Evolutionary conservation across 2,113 vertebrate species (phyloP), one percentile per base, ranked within the genome.

Genomic region (Hiodon alosoides): DNA sequence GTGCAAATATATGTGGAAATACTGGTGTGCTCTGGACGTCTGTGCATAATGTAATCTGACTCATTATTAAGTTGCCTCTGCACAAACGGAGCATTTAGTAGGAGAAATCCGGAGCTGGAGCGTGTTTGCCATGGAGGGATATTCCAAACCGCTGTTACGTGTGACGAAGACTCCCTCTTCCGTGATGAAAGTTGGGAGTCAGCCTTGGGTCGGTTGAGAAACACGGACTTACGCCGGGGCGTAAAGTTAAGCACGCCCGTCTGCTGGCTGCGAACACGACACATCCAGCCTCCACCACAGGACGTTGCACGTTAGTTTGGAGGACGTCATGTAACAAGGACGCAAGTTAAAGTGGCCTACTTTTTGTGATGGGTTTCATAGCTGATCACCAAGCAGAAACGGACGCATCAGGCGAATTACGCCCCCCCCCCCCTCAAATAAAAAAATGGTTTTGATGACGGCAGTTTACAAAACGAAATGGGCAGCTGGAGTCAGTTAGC

Each of bases 401-500:
- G 81, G 77, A 83, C 77, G 83, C 80, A 80, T 80, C 78, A 82
- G 80, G 78, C 83, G 81, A 75, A 77, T 77, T 59, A 50, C 62
- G 75, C 74, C 70, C 57, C 78, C 67, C 76, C 62, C 73, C 74
- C 70, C 57, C 78, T 65, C 76, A 72, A 78, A 54, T 77, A 16
- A 78, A 82, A 31, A 31, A 83, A 59, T 69, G 73, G 70, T 81
- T 46, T 55, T n/a, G 65, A 78, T 80, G 78, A 58, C 64, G 3
- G 65, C 69, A 9, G 14, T 68, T 72, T 10, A 70, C n/a, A 55
- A 69, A 75, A 61, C 67, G 31, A 73, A 72, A 71, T 51, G 16
- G 71, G 55, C 76, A 75, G 77, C 65, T 68, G 83, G 83, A 84
- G 85, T 87, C 86, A 84, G 86, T 88, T 82, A 66, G 59, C 59